Base-by-base conservation (phyloP, 2,888 invertebrate genomes). In the Drosophila dives region DNA sequence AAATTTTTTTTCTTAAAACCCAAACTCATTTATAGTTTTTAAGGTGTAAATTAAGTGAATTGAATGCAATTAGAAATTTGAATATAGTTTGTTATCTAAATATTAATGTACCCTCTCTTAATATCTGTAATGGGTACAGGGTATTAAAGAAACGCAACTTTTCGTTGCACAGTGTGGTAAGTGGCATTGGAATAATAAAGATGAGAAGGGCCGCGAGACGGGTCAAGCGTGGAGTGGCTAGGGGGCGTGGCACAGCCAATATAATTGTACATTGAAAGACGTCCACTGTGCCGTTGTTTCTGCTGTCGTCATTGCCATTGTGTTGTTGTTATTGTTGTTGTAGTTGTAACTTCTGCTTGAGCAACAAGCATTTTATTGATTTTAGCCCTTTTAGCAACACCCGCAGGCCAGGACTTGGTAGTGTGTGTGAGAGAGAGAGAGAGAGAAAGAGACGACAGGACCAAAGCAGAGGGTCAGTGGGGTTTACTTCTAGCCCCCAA, bases 281-380 rank as follows among this genome's bases (percentile, higher is more conserved):
- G 74, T 70, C 54, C 61, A 49, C 34, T 68, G 70, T 54, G 67
- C 38, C 63, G 40, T 49, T 56, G 66, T 45, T 42, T 66, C 20
- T 48, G 66, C 53, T 72, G 56, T 58, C 66, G 64, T 33, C 60
- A 48, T 63, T 61, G 56, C 8, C 36, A 53, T 54, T 63, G 67
- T 55, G 29, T n/a, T 48, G 45, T 29, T 45, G 61, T 34, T 74
- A 53, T 50, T 63, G 50, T 34, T 64, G 50, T 53, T 48, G 61
- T 45, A 59, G 62, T 11, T 66, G 73, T 53, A 23, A 59, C 20
- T 61, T 60, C 48, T 49, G 76, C 54, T 63, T 66, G 75, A 88
- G 91, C 92, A 91, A 90, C 89, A 90, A 90, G 90, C 89, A 72
- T 77, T 91, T 89, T 91, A 91, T 91, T 91, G 92, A 91, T 91